These are phyloP conservation scores for Hemitrygon akajei DNA, from an alignment of 2,797 vertebrate genomes.

Conservation along the genomic window DNA sequence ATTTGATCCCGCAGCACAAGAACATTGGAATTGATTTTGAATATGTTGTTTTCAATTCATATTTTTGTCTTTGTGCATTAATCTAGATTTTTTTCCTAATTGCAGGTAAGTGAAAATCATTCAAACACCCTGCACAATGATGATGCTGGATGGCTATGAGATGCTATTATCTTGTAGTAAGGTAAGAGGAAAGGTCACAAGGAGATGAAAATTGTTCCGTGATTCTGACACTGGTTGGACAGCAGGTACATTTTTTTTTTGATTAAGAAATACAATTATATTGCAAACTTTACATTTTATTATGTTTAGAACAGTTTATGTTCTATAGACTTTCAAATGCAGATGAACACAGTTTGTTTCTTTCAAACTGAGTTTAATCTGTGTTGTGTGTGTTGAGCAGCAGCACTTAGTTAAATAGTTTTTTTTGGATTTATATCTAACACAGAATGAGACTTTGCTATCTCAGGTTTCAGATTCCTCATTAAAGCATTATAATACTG, in stretches of 20 bases:
- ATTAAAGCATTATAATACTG: not conserved
- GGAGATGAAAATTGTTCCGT: not conserved
- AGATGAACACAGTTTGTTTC: not conserved
- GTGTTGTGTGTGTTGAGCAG: not conserved
- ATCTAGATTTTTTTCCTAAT: not conserved
- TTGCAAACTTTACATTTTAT: not conserved
- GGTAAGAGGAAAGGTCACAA: slow-evolving; percentile 8
- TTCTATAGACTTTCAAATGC: not conserved
- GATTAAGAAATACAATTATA: not conserved
- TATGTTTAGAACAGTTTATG: not conserved
- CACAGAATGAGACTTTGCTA: not conserved
- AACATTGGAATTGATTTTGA: slow-evolving; percentile 1
- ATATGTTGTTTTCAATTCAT: not conserved
- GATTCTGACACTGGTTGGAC: not conserved
- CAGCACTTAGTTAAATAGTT: not conserved
- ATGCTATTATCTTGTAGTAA: not conserved
- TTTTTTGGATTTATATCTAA: not conserved
- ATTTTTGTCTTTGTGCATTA: not conserved
- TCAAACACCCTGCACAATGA: not conserved
- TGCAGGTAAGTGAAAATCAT: slow-evolving; percentile 31
- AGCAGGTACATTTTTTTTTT: slow-evolving; percentile 10
- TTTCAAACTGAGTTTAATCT: slow-evolving; percentile 8
- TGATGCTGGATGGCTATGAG: not conserved
- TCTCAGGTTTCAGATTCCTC: not conserved
- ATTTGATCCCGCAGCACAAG: not conserved